These are phyloP conservation scores for Eledona agricola DNA, from an alignment of 2,888 invertebrate genomes.

Conservation along the genomic window DNA sequence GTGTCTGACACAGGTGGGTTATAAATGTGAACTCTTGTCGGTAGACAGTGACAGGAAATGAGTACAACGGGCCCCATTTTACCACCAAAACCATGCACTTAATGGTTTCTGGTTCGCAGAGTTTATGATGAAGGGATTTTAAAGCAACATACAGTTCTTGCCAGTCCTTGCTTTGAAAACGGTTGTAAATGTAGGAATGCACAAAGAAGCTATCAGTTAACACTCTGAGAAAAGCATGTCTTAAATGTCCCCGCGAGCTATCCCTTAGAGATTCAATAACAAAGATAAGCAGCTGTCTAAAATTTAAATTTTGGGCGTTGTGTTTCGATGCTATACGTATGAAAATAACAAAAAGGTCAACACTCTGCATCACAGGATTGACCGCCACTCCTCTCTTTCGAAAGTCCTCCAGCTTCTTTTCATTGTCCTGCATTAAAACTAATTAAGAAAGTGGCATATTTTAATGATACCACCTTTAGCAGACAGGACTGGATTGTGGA, in stretches of 20 bases:
- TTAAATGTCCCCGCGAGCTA: conserved; percentile 54
- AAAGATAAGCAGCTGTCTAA: conserved; percentile 43
- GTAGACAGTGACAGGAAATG: conserved; percentile 47
- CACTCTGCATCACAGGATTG: conserved; percentile 35
- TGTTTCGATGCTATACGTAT: conserved; percentile 43
- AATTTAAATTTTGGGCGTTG: conserved; percentile 38
- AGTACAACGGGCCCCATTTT: conserved; percentile 52
- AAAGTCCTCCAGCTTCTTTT: conserved; percentile 42
- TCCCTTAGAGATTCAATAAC: conserved; percentile 47
- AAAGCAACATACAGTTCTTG: conserved; percentile 51
- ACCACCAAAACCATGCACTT: conserved; percentile 50
- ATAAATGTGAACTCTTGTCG: conserved; percentile 54
- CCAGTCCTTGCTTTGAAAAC: conserved; percentile 67
- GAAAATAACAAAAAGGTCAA: conserved; percentile 43
- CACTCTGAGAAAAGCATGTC: conserved; percentile 67
- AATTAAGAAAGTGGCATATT: conserved; percentile 7
- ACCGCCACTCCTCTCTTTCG: conserved; percentile 37
- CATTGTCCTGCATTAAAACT: conserved; percentile 39
- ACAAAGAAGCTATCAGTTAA: conserved; percentile 67
- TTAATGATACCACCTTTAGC: conserved; percentile 40
- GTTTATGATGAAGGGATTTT: conserved; percentile 33
- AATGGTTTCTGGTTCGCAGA: conserved; percentile 8
- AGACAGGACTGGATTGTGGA: conserved; percentile 43
- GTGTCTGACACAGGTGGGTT: conserved; percentile 46
- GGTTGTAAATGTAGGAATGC: conserved; percentile 64